A percentile compares a stretch with the other conserved stretches of the same genome.
phyloP scores from a whole-genome alignment of 2,888 invertebrate genomes.

The Frankliniella fusca region DNA sequence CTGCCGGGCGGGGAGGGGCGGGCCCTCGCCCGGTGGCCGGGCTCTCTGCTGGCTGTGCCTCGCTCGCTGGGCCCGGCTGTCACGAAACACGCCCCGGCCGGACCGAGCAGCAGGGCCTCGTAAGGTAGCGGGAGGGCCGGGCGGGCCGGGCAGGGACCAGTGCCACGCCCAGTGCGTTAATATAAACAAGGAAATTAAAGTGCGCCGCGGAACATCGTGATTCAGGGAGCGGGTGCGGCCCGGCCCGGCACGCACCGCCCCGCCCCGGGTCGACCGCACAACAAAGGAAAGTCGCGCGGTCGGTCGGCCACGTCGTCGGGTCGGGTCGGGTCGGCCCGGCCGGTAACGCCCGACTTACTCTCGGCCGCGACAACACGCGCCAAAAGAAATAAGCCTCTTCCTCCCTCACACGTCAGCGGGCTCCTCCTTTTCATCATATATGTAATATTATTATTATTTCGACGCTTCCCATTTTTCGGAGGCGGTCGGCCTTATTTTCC shows the following conservation, averaged over 20 bases:
- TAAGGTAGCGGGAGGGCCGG: too few species aligned
- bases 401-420: too few species aligned
- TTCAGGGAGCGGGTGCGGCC: not conserved
- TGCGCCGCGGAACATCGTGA: not conserved
- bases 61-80: not conserved
- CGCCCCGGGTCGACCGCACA: not conserved
- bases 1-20: not conserved
- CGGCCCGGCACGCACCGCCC: not conserved
- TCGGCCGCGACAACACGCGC: too few species aligned
- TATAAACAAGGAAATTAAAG: slow-evolving; percentile 10
- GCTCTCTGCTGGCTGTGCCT: too few species aligned
- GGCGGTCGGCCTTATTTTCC: too few species aligned
- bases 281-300: not conserved
- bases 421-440: too few species aligned
- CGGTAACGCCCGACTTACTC: not conserved
- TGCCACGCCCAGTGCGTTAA: not conserved
- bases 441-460: too few species aligned
- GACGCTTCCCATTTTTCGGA: not conserved
- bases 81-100: not conserved
- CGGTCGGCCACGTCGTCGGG: too few species aligned
- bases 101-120: not conserved
- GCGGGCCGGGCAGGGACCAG: not conserved
- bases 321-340: too few species aligned
- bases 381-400: too few species aligned
- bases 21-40: too few species aligned